Evolutionary conservation across 2,888 invertebrate species (phyloP), one percentile per base, ranked within the genome.

Genomic region (Phalangium opilio): DNA sequence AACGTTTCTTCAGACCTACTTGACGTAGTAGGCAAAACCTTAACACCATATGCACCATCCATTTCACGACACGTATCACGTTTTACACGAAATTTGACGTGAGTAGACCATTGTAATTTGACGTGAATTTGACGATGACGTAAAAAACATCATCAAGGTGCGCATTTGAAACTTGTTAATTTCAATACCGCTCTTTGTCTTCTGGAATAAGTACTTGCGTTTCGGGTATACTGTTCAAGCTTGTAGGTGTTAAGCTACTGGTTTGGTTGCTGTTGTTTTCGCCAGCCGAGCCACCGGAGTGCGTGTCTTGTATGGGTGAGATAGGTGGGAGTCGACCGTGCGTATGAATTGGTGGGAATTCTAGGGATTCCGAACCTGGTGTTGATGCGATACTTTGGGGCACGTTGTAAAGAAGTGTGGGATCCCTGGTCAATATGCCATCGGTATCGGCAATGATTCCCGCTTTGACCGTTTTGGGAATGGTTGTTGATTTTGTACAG

Each of bases 181-280:
- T 19, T 42, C 42, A 42, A 42, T 20, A 42, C 7, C 20, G 11
- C n/a, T 42, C 33, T 19, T 42, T 42, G 14, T 53, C 52, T 27
- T 53, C 48, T 7, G 41, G 38, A 15, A 53, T 53, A 11, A 53
- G 41, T 14, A 53, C 51, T 27, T 51, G 51, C 14, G 53, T 53
- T 39, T 53, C 53, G 2, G 53, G 50, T 44, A 53, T 50, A 44
- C 51, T 51, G 45, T 53, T 53, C n/a, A 51, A 46, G 17, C 51
- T 51, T 21, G 50, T 51, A 11, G 48, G 47, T 3, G 53, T 50
- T 27, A 50, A 40, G 34, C 44, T 21, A 41, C 41, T 51, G 43
- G 43, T 53, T 40, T 49, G 49, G 36, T 48, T 41, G 18, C 49
- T 40, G 27, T 27, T 27, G 8, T 27, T 27, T 8, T 27, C 27